These are phyloP conservation scores for Orchesella flavescens DNA, from an alignment of 2,888 invertebrate genomes.

Conservation along the genomic window DNA sequence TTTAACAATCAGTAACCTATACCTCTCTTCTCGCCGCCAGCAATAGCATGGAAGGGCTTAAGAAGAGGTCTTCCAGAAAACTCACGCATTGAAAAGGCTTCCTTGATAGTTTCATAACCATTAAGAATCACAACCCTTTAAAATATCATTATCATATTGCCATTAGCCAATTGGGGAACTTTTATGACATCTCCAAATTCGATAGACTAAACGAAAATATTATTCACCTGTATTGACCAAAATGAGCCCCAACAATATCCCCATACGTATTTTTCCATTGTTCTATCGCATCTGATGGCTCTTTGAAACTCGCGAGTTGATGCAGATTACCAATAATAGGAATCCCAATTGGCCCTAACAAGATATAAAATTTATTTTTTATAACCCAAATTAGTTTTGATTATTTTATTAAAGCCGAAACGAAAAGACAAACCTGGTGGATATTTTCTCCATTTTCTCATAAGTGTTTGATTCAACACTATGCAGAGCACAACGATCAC, in stretches of 20 bases:
- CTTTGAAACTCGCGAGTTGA: slow-evolving; percentile 7
- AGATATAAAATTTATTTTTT: neutral
- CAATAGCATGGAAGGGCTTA: slow-evolving; percentile 29
- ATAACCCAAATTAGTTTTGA: neutral
- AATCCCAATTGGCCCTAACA: slow-evolving; percentile 44
- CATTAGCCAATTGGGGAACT: neutral
- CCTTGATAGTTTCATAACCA: slow-evolving; percentile 55
- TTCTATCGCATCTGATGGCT: slow-evolving; percentile 11
- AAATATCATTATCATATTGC: neutral
- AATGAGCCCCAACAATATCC: slow-evolving; percentile 43
- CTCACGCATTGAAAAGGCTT: slow-evolving; percentile 43
- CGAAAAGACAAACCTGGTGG: neutral
- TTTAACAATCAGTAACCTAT: no score
- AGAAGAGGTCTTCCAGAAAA: slow-evolving; percentile 55
- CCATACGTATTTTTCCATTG: slow-evolving; percentile 56
- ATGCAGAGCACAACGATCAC: neutral
- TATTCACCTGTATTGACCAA: slow-evolving; percentile 36
- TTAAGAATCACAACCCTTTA: slow-evolving; percentile 42
- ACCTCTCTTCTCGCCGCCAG: slow-evolving; percentile 39
- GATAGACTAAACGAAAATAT: neutral
- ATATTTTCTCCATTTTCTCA: neutral
- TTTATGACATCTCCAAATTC: neutral
- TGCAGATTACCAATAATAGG: slow-evolving; percentile 51
- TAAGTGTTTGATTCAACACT: neutral
- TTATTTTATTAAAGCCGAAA: no score